Evolutionary conservation across 2,113 vertebrate species (phyloP).

Genomic region (Megalops atlanticus): DNA sequence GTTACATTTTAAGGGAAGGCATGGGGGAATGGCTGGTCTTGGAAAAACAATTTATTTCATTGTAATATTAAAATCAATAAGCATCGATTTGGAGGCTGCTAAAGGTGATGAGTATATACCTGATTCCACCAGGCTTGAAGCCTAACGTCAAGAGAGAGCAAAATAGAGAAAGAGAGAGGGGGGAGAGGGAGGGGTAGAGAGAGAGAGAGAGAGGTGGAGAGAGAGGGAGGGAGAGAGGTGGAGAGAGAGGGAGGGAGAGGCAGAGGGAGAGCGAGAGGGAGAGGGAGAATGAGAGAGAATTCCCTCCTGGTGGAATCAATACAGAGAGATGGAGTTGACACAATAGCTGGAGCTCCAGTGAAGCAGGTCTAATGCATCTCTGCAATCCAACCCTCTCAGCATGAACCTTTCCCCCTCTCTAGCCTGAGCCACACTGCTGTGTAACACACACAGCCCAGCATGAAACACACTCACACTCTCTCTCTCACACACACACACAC

Average conservation of each 20-base stretch:
- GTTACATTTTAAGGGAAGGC: slow-evolving; percentile 54
- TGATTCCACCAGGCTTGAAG: slow-evolving; percentile 55
- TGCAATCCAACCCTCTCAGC: slow-evolving; percentile 56
- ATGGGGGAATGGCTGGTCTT: slow-evolving; percentile 44
- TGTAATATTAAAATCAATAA: slow-evolving; percentile 73
- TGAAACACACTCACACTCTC: slow-evolving; percentile 13
- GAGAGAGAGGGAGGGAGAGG: slow-evolving; percentile 5
- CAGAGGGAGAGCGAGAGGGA: slow-evolving; percentile 20
- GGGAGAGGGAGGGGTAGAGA: slow-evolving; percentile 34
- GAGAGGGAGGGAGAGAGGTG: not conserved
- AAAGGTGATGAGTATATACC: slow-evolving; percentile 65
- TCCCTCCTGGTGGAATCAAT: slow-evolving; percentile 76
- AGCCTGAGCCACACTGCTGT: slow-evolving; percentile 1
- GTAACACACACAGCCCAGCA: slow-evolving; percentile 20
- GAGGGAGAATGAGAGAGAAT: slow-evolving; percentile 26
- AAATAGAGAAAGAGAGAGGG: slow-evolving; percentile 18
- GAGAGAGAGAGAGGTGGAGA: slow-evolving; percentile 33
- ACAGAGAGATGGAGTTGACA: slow-evolving; percentile 81
- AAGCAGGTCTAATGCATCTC: slow-evolving; percentile 91
- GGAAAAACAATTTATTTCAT: slow-evolving; percentile 70
- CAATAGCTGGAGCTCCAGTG: slow-evolving; percentile 88
- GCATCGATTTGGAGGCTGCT: slow-evolving; percentile 63
- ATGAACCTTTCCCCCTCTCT: slow-evolving; percentile 41
- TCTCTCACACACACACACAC: slow-evolving; percentile 25
- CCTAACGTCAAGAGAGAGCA: not conserved